Evolutionary conservation across 2,113 vertebrate species (phyloP).

Genomic region (Piaya cayana): DNA sequence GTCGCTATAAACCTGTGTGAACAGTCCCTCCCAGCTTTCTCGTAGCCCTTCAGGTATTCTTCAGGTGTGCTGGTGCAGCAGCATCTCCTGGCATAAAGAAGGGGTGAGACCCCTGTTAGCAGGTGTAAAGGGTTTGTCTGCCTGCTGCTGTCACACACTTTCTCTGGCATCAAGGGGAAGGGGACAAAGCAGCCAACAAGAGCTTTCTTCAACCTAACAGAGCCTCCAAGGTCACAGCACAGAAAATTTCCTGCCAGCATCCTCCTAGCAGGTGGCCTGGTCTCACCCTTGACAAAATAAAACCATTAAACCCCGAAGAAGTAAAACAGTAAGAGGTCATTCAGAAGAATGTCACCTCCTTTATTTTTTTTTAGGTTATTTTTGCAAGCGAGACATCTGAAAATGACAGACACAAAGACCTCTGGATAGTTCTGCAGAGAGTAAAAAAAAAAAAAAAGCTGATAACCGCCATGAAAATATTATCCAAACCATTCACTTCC

Average conservation of each 20-base stretch:
- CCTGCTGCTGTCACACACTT: background rate
- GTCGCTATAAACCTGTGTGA: too few species aligned
- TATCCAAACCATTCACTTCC: background rate
- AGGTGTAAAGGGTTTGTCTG: background rate
- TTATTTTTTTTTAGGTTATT: background rate
- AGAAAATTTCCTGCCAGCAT: background rate
- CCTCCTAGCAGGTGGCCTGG: background rate
- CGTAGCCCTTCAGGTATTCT: too few species aligned
- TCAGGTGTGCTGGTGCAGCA: background rate
- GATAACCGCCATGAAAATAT: background rate
- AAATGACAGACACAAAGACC: background rate
- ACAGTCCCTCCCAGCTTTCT: too few species aligned
- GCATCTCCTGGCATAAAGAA: background rate
- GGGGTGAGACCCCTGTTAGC: rapidly evolving
- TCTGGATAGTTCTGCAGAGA: background rate
- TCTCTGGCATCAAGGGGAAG: background rate
- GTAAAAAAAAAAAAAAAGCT: background rate
- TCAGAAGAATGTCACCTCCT: background rate
- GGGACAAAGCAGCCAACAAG: background rate
- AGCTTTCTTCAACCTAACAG: background rate
- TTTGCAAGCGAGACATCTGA: background rate
- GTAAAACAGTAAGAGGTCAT: background rate
- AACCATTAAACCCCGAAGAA: background rate
- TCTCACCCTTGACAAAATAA: background rate
- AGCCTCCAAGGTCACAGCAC: background rate